Base-by-base conservation (phyloP, 2,888 invertebrate species). In the Hoplodrina blanda region DNA sequence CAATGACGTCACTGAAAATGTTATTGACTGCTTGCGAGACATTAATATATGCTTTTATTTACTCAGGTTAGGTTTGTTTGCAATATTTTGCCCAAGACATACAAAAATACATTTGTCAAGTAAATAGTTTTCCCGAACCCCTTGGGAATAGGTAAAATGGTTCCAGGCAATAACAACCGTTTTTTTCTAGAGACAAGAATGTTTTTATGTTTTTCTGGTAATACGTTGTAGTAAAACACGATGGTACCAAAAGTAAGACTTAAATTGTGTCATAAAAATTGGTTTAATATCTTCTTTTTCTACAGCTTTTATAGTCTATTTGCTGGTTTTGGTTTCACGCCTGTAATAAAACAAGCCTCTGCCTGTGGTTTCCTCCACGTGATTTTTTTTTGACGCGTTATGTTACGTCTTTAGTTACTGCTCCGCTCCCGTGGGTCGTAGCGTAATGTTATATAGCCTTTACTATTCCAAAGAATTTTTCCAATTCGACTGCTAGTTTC, bases 61-160 rank as follows among this genome's bases (percentile, higher is more conserved):
- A 61, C 60, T 60, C 59, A 67, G 37, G 64, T 52, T 46, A 17
- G 59, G 8, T 65, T 53, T 71, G 54, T 78, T 79, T 71, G 53
- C 37, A 55, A 75, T 65, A 68, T 65, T 53, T 73, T 54, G 1
- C 54, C 62, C 46, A 52, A 76, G 57, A 62, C 20, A 49, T 17
- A 61, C 52, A 41, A 65, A 79, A 65, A 69, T 50, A 76, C 52
- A 60, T 78, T 78, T 63, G 37, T 61, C 62, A 66, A 74, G 60
- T 69, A 74, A 77, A 76, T 53, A 65, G 50, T 37, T 63, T 64
- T 57, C 19, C 19, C 73, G 69, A 69, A 53, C 8, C 62, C 41
- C 17, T 37, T 56, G 63, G 52, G 55, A 37, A 53, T 49, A 49
- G 33, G 25, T 25, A 25, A 2, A 25, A 25, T 25, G 25, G 55